phyloP scores from a whole-genome alignment of 1,140 invertebrate genomes.

The Musca vetustissima region DNA sequence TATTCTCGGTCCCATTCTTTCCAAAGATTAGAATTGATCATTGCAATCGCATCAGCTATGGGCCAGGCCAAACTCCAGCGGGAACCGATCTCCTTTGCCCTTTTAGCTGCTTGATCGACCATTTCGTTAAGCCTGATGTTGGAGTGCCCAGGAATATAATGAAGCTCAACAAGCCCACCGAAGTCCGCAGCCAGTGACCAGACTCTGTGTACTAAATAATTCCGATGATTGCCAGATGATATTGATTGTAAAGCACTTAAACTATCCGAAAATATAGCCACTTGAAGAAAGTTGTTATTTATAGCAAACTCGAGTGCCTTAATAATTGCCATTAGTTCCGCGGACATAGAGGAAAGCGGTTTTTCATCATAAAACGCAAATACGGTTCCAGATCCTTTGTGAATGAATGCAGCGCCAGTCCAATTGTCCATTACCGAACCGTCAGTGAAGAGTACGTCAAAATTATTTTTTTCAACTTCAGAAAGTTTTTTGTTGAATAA shows the following conservation, averaged over 20 bases:
- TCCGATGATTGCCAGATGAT: background rate
- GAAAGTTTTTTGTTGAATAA: background rate
- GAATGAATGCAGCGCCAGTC: background rate
- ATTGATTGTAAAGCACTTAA: background rate
- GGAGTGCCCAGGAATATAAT: background rate
- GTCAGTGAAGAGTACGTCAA: constrained; percentile 17
- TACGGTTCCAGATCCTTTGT: background rate
- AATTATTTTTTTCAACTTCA: background rate
- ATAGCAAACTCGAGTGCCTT: background rate
- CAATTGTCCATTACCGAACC: background rate
- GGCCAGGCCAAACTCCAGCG: no score
- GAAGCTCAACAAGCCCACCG: no score
- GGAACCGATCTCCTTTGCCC: no score
- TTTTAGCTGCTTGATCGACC: no score
- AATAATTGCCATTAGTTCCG: background rate
- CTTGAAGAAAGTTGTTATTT: no score
- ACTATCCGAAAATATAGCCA: background rate
- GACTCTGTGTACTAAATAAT: no score
- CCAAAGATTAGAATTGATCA: background rate
- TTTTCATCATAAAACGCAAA: background rate
- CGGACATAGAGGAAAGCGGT: background rate
- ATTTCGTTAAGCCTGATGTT: background rate
- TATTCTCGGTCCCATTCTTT: constrained; percentile 7
- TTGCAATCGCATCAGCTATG: background rate
- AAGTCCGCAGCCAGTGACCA: no score